Evolutionary conservation across 1,140 invertebrate species (phyloP).

Genomic region (Cotesia typhae): DNA sequence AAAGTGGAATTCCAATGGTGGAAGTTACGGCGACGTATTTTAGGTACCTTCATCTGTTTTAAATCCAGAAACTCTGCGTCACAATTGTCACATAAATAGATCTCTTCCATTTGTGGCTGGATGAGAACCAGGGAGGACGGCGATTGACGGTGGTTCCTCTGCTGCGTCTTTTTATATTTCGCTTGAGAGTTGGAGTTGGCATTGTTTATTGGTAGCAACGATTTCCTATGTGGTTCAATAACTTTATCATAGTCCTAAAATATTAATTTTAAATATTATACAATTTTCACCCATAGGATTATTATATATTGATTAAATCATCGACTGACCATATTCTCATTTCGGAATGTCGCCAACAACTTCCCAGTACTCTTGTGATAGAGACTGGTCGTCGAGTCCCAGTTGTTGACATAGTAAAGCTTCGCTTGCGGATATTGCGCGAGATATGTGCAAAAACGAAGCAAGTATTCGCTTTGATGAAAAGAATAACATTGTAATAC

Average conservation of each 20-base stretch:
- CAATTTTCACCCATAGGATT: too few relatives aligned
- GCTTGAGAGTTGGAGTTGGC: slow-evolving; percentile 52
- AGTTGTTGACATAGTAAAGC: slow-evolving; percentile 76
- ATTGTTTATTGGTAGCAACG: slow-evolving; percentile 50
- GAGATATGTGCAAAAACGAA: slow-evolving; percentile 76
- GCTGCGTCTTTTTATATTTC: slow-evolving; percentile 56
- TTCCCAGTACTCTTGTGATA: slow-evolving; percentile 72
- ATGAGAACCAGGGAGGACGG: slow-evolving; percentile 58
- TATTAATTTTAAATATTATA: neutral
- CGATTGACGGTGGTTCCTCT: slow-evolving; percentile 47
- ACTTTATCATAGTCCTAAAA: slow-evolving; percentile 61
- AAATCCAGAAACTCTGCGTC: slow-evolving; percentile 71
- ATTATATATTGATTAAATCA: neutral
- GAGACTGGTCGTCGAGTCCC: slow-evolving; percentile 77
- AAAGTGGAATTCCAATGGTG: neutral
- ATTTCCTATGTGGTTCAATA: slow-evolving; percentile 53
- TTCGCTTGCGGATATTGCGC: slow-evolving; percentile 71
- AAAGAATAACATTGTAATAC: slow-evolving; percentile 77
- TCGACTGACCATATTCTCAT: slow-evolving; percentile 72
- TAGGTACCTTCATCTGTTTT: slow-evolving; percentile 67
- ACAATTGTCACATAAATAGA: slow-evolving; percentile 79
- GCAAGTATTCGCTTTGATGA: slow-evolving; percentile 75
- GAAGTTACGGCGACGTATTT: slow-evolving; percentile 5
- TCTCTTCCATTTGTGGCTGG: slow-evolving; percentile 69
- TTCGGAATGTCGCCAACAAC: slow-evolving; percentile 77